Percentiles rank a stretch among this genome's conserved stretches.
phyloP scores from a whole-genome alignment of 2,113 vertebrate species.

The Beaufortia kweichowensis region DNA sequence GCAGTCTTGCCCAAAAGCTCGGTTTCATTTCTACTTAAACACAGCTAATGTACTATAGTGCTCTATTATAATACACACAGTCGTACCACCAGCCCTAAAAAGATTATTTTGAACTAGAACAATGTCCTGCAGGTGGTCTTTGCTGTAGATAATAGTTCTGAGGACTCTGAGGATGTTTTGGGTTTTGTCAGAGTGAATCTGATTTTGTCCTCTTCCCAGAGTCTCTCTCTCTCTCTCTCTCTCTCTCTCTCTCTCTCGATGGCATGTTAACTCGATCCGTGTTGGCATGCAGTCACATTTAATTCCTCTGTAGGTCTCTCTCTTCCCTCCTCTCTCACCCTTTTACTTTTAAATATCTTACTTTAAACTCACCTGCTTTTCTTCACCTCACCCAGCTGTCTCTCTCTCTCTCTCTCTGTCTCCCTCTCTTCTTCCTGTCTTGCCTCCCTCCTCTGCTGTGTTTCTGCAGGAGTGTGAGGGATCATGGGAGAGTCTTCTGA shows the following conservation, averaged over 20 bases:
- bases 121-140: background rate
- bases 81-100: no score
- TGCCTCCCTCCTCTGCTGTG: conserved; percentile 43
- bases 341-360: background rate
- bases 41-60: no score
- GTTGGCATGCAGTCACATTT: conserved; percentile 76
- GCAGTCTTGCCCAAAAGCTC: no score
- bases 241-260: conserved; percentile 60
- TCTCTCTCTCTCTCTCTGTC: conserved; percentile 31
- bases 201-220: conserved; percentile 78
- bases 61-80: no score
- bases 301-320: conserved; percentile 29
- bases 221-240: conserved; percentile 76
- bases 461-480: conserved; percentile 72
- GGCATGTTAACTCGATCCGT: conserved; percentile 79
- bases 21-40: no score
- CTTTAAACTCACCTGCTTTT: background rate
- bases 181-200: conserved; percentile 49
- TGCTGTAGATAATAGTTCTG: background rate
- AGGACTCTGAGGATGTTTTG: conserved; percentile 29
- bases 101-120: background rate
- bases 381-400: background rate
- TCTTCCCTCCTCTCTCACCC: conserved; percentile 2
- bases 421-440: background rate
- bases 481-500: conserved; percentile 73